A percentile compares a stretch with the other conserved stretches of the same genome.
Conservation (phyloP, 2,113 vertebrate species). For the Hiodon alosoides region DNA sequence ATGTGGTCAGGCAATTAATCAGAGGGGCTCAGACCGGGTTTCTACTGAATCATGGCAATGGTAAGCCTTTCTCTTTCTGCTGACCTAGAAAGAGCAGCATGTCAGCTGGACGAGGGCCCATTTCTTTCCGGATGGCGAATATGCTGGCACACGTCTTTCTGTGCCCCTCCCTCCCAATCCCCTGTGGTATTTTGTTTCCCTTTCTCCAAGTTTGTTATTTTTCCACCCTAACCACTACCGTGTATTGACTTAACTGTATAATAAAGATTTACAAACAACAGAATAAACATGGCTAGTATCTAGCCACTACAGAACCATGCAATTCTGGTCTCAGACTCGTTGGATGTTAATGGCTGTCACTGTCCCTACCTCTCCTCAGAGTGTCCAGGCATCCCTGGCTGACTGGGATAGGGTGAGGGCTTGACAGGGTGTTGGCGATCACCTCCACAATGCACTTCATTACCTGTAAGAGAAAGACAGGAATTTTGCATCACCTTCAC, state of each 20-base stretch:
- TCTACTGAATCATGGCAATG: conserved; percentile 39
- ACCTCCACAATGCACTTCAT: conserved; percentile 92
- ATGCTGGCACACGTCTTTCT: not conserved
- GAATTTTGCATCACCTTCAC: not conserved
- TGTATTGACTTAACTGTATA: no score
- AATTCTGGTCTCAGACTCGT: no score
- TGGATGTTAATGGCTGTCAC: not conserved
- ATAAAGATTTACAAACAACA: no score
- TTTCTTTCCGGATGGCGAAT: no score
- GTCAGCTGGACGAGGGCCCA: conserved; percentile 3
- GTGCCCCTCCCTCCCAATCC: not conserved
- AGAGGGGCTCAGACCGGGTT: conserved; percentile 32
- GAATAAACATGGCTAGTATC: no score
- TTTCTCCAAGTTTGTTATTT: conserved; percentile 33
- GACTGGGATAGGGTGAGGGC: conserved; percentile 73
- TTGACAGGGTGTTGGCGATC: conserved; percentile 79
- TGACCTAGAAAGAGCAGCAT: conserved; percentile 47
- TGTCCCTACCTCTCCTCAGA: conserved; percentile 73
- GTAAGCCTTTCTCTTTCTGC: conserved; percentile 47
- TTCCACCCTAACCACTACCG: conserved; percentile 1
- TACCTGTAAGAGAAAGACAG: conserved; percentile 59
- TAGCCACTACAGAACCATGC: no score
- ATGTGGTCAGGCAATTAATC: conserved; percentile 53
- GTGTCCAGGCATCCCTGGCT: conserved; percentile 78
- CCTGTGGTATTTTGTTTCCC: conserved; percentile 17